Evolutionary conservation across 2,113 vertebrate genomes (phyloP), one percentile per base, ranked within the genome.

Genomic region (Syngnathus scovelli): DNA sequence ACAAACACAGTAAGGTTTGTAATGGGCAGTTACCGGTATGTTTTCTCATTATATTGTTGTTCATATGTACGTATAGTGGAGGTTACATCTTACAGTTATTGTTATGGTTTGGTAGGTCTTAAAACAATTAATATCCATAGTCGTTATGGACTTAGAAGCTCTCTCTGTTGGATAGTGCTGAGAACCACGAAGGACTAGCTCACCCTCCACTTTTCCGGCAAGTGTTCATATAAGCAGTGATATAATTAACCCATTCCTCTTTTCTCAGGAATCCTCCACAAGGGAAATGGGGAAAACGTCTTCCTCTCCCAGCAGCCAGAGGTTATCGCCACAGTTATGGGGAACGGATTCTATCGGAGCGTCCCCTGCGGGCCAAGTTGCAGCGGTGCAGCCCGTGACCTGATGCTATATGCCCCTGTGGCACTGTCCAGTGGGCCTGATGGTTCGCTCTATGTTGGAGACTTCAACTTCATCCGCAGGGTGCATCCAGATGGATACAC

Each of bases 241-340:
- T 23, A 44, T 43, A 27, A 23, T 27, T 23, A 62, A 62, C 39
- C 13, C n/a, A 62, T 62, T 44, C 23, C n/a, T 81, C 36, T 65
- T 66, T 72, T 67, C 61, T 3, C 72, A 99, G 96, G 96, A 85
- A 98, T 98, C 66, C 90, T 99, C 63, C 95, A 99, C 89, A 99
- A 99, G 91, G 97, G 97, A 69, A 95, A 98, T 3, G 97, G 97
- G 62, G 97, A 99, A 85, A 99, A 98, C 71, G 82, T 98, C 78
- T 98, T 95, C 88, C 94, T 98, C 78, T 98, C 96, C 76, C 95
- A 98, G 91, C 97, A 98, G 83, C 97, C 97, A 0, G 91, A 93
- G 1, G 92, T 99, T 49, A 95, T 99, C 85, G 88, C 91, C 69
- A 98, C 94, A 0, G 91, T 95, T 74, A 99, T 99, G 96, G 97